phyloP scores from a whole-genome alignment of 2,888 invertebrate genomes.

The Clivina fossor region DNA sequence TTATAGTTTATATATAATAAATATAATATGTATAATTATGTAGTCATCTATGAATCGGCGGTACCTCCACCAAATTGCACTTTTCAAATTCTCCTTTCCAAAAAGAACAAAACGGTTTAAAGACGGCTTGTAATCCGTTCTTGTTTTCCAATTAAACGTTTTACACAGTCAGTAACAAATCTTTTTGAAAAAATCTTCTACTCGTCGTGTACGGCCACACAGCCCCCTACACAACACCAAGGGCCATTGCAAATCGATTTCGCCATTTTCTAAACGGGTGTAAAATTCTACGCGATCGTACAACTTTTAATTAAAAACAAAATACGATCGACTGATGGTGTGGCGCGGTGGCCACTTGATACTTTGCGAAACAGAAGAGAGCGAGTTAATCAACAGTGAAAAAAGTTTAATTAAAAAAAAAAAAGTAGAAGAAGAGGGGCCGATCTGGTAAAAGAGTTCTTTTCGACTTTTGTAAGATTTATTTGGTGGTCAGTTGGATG shows the following conservation, averaged over 20 bases:
- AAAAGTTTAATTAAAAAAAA: constrained; percentile 31
- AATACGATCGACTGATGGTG: constrained; percentile 26
- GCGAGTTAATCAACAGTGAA: constrained; percentile 32
- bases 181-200: constrained; percentile 13
- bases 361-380: constrained; percentile 30
- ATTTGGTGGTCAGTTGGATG: constrained; percentile 27
- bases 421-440: too few species aligned
- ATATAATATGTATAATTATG: too few species aligned
- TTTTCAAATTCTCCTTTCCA: too few species aligned
- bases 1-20: too few species aligned
- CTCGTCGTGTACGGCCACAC: neutral
- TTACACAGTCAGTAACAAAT: constrained; percentile 8
- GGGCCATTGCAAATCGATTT: constrained; percentile 14
- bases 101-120: too few species aligned
- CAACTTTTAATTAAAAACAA: constrained; percentile 33
- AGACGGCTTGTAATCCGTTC: neutral
- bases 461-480: too few species aligned
- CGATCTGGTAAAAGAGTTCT: too few species aligned
- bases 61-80: too few species aligned
- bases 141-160: constrained; percentile 3
- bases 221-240: too few species aligned
- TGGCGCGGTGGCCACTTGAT: too few species aligned
- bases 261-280: constrained; percentile 16
- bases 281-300: constrained; percentile 19
- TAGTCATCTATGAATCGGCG: too few species aligned